phyloP scores from a whole-genome alignment of 1,140 invertebrate species.

The Drosophila nasuta region DNA sequence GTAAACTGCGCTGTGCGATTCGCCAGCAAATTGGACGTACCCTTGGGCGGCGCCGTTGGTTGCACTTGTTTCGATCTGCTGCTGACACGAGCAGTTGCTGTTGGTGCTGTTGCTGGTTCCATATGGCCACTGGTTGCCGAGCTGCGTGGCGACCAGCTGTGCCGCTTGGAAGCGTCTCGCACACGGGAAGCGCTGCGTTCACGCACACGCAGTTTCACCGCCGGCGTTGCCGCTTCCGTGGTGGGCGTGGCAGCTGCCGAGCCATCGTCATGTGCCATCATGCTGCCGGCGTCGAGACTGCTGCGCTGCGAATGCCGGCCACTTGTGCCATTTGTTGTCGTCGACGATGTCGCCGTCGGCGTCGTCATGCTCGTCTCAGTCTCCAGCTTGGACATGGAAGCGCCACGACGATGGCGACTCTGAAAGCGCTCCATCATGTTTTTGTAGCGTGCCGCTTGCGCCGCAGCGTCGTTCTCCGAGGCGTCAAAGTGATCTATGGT shows the following conservation, averaged over 20 bases:
- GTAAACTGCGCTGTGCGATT: conserved; percentile 78
- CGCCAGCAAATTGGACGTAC: conserved; percentile 66
- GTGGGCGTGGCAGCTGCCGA: conserved; percentile 57
- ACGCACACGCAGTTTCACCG: conserved; percentile 75
- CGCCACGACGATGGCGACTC: conserved; percentile 89
- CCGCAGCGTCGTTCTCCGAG: conserved; percentile 87
- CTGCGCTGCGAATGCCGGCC: conserved; percentile 85
- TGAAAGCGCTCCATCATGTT: conserved; percentile 89
- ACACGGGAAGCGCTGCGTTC: conserved; percentile 79
- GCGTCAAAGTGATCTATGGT: conserved; percentile 89
- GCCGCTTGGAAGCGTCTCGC: conserved; percentile 77
- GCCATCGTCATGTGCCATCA: conserved; percentile 41
- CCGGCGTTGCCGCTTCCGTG: conserved; percentile 43
- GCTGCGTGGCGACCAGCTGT: conserved; percentile 84
- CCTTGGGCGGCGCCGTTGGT: conserved; percentile 54
- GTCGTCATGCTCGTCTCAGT: conserved; percentile 46
- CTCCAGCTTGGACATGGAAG: conserved; percentile 88
- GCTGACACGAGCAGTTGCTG: background rate
- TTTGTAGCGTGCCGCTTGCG: conserved; percentile 86
- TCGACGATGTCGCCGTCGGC: background rate
- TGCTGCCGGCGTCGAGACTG: conserved; percentile 76
- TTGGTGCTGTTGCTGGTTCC: conserved; percentile 9
- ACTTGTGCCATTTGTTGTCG: background rate
- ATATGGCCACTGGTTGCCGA: conserved; percentile 26
- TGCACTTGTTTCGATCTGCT: conserved; percentile 45